Base-by-base conservation (phyloP, 2,888 invertebrate species). In the Linnaemya tessellans region DNA sequence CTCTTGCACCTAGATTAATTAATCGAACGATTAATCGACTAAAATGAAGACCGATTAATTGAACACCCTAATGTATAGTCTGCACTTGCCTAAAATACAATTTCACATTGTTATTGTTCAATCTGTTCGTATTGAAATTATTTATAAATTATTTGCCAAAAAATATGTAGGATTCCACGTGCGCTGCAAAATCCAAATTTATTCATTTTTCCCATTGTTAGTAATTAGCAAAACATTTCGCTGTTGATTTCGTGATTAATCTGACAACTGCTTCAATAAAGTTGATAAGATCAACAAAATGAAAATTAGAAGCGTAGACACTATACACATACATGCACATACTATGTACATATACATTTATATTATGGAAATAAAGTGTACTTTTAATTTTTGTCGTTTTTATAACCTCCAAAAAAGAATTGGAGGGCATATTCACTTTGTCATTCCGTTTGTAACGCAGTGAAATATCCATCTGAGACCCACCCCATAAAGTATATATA, bases 201-300 rank as follows among this genome's bases (percentile, higher is more conserved):
- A 67, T 38, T 67, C 56, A 60, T 58, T 46, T 54, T 64, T 70
- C 18, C 38, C 64, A 56, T 80, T 71, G 80, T 71, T 25, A n/a
- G 49, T 54, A 25, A 56, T 65, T 71, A 64, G 38, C 22, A 49
- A 60, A 71, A 62, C 18, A 56, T 65, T 79, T 62, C 41, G 51
- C 51, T 62, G 62, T 64, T 71, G 22, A 43, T 70, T 22, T 71
- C 13, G n/a, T 54, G 30, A 51, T 62, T 30, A 46, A 64, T 51
- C 71, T 60, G 60, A 68, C 78, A 68, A 38, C 46, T 35, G 35
- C n/a, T 67, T 38, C 51, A 41, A 78, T 51, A n/a, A 67, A 60
- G 18, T 49, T 58, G 38, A 67, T 77, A 49, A 67, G 38, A 65
- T 75, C 25, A 20, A 18, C 30, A 15, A 54, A 38, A 64, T 22